A percentile compares a stretch with the other conserved stretches of the same genome.
Conservation (phyloP, 2,113 vertebrate genomes). For the Myotis davidii region DNA sequence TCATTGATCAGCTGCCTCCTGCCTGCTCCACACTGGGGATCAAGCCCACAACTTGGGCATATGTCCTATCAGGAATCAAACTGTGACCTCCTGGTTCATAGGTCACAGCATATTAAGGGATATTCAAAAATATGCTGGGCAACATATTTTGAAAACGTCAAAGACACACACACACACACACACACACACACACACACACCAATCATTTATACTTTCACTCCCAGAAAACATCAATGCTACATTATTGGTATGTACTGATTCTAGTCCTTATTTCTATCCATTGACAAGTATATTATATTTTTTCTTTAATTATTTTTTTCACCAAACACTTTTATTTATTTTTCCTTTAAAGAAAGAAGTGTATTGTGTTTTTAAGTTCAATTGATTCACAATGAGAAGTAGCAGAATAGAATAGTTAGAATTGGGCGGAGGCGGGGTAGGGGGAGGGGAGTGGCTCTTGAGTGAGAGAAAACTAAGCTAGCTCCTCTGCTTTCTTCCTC, state of each 20-base stretch:
- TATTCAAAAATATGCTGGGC: background rate
- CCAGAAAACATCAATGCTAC: background rate
- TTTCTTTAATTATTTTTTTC: too few species aligned
- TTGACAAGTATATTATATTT: background rate
- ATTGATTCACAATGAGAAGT: background rate
- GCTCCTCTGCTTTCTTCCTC: background rate
- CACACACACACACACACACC: background rate
- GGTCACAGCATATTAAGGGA: too few species aligned
- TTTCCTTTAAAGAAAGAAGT: too few species aligned
- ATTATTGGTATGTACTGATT: background rate
- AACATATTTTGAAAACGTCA: background rate
- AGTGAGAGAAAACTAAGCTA: background rate
- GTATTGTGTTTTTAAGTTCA: background rate
- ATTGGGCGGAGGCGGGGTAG: too few species aligned
- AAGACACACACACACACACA: background rate
- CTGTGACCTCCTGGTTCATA: background rate
- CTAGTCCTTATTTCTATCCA: background rate
- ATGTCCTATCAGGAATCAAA: background rate
- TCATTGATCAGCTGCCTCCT: background rate
- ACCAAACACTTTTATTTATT: too few species aligned
- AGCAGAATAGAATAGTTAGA: background rate
- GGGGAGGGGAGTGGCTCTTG: background rate
- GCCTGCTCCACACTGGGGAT: too few species aligned
- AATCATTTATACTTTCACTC: background rate
- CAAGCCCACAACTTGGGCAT: background rate